phyloP scores from a whole-genome alignment of 2,888 invertebrate species.

The Tenodera sinensis region DNA sequence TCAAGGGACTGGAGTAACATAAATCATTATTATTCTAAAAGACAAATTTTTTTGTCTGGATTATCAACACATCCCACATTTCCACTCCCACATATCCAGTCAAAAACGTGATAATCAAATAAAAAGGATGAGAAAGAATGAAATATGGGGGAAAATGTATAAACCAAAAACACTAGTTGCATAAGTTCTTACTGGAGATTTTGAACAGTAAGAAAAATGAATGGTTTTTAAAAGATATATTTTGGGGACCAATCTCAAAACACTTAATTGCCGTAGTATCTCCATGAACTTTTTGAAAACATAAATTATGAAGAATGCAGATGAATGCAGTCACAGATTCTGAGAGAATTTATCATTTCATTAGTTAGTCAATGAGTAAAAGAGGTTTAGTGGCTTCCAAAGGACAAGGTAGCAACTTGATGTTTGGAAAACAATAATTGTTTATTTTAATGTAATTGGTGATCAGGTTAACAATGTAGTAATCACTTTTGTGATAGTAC shows the following conservation, averaged over 20 bases:
- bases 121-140: not conserved
- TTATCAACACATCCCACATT: not conserved
- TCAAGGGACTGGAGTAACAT: slow-evolving; percentile 14
- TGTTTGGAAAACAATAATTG: not conserved
- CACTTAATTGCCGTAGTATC: not conserved
- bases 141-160: not conserved
- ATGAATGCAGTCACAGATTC: not conserved
- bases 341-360: not conserved
- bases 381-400: not conserved
- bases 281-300: not conserved
- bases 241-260: slow-evolving; percentile 18
- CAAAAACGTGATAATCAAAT: not conserved
- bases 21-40: slow-evolving; percentile 1
- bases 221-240: slow-evolving; percentile 14
- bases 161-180: slow-evolving; percentile 1
- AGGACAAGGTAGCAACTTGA: not conserved
- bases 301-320: not conserved
- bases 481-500: not conserved
- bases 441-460: not conserved
- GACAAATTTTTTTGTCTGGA: not conserved
- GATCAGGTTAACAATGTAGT: not conserved
- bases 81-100: slow-evolving; percentile 14
- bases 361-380: not conserved
- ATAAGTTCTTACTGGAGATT: not conserved
- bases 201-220: not conserved